Percentiles rank a stretch among this genome's conserved stretches.
phyloP scores from a whole-genome alignment of 2,888 invertebrate genomes.

The Pachymerium ferrugineum region DNA sequence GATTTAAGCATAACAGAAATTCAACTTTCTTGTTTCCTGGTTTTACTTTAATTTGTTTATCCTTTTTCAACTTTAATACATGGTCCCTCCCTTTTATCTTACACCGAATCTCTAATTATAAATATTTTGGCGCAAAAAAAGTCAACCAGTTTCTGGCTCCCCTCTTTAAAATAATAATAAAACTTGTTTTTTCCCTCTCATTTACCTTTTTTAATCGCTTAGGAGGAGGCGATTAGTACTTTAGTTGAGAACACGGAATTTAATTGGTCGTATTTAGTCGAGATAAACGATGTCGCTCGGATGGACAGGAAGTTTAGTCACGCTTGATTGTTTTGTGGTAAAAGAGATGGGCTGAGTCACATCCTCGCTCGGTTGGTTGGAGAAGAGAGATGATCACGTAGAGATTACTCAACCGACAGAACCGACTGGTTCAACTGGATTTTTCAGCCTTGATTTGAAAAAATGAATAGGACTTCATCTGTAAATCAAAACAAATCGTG shows the following conservation, averaged over 20 bases:
- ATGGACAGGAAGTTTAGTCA: conserved; percentile 22
- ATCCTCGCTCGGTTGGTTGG: conserved; percentile 8
- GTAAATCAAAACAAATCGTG: too few relatives aligned
- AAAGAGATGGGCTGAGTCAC: conserved; percentile 1
- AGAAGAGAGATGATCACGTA: neutral
- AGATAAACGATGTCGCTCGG: neutral
- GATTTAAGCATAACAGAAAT: too few relatives aligned
- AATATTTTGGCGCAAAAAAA: too few relatives aligned
- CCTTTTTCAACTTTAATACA: too few relatives aligned
- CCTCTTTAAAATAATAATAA: too few relatives aligned
- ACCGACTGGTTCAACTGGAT: conserved; percentile 6
- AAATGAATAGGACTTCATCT: too few relatives aligned
- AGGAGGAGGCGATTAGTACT: neutral
- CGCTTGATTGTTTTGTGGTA: neutral
- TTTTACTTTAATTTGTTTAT: too few relatives aligned
- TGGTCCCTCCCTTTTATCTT: too few relatives aligned
- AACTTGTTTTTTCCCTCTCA: too few relatives aligned
- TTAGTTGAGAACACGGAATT: neutral
- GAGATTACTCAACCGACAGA: conserved; percentile 22
- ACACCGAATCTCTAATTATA: too few relatives aligned
- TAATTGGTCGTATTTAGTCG: neutral
- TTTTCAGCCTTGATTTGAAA: neutral
- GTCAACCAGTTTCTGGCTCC: too few relatives aligned
- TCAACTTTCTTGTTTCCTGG: too few relatives aligned
- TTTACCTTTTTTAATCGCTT: neutral